Evolutionary conservation across 2,888 invertebrate species (phyloP).

Genomic region (Tenthredo mesomela): DNA sequence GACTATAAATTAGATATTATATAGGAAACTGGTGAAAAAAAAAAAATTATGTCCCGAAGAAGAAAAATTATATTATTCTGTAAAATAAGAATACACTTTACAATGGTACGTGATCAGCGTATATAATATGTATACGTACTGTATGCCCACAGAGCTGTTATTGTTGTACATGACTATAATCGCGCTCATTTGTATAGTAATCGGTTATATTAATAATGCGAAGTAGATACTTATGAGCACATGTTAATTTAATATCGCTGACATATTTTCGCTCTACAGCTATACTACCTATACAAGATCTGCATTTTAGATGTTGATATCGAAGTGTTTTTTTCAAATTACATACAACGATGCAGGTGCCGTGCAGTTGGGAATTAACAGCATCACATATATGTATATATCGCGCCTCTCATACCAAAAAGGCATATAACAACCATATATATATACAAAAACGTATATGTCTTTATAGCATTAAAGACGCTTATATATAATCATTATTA

Average conservation of each 20-base stretch:
- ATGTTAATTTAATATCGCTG: constrained; percentile 7
- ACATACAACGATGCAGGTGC: not conserved
- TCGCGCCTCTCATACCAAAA: no score
- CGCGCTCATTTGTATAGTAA: constrained; percentile 13
- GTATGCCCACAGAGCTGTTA: not conserved
- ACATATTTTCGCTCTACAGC: not conserved
- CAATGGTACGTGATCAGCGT: not conserved
- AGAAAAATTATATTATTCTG: not conserved
- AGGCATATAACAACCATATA: no score
- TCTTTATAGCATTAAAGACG: no score
- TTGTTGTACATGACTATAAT: not conserved
- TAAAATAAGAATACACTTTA: not conserved
- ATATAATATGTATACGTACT: not conserved
- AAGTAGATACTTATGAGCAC: not conserved
- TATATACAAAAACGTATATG: no score
- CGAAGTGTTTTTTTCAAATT: not conserved
- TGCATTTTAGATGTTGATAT: not conserved
- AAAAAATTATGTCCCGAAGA: not conserved
- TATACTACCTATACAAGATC: not conserved
- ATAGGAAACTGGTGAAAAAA: not conserved
- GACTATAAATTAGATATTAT: not conserved
- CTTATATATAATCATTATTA: not conserved
- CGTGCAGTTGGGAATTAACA: not conserved
- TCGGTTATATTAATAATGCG: constrained; percentile 11
- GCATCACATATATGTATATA: not conserved